A percentile compares a stretch with the other conserved stretches of the same genome.
Conservation (phyloP, 2,113 vertebrate species). For the Hiodon tergisus region DNA sequence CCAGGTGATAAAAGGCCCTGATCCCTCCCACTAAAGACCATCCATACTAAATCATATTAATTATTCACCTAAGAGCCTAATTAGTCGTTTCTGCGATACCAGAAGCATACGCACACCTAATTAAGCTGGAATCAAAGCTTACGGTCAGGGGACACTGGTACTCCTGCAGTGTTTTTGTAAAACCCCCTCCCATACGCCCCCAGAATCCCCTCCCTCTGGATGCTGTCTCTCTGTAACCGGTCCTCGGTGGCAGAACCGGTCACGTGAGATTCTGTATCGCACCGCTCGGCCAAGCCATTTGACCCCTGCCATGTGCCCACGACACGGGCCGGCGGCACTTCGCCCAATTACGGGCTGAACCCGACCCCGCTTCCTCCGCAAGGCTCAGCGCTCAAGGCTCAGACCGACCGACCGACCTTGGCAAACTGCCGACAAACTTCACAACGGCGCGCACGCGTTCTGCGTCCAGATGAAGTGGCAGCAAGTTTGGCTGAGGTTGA, state of each 20-base stretch:
- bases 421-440: too few species aligned
- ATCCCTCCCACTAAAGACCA: conserved; percentile 59
- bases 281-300: not conserved
- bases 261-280: too few species aligned
- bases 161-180: not conserved
- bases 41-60: conserved; percentile 61
- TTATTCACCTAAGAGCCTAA: conserved; percentile 62
- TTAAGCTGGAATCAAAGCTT: conserved; percentile 61
- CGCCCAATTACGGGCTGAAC: conserved; percentile 4
- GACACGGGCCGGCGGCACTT: not conserved
- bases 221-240: not conserved
- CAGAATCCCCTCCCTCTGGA: not conserved
- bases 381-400: not conserved
- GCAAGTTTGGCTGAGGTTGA: too few species aligned
- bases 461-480: too few species aligned
- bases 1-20: conserved; percentile 60
- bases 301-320: conserved; percentile 8
- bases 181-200: not conserved
- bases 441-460: too few species aligned
- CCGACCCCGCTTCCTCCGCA: not conserved
- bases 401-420: too few species aligned
- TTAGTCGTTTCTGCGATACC: conserved; percentile 64
- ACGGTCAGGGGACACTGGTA: conserved; percentile 23
- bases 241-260: not conserved
- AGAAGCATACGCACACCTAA: conserved; percentile 60